phyloP scores from a whole-genome alignment of 2,888 invertebrate species.

The Volucella inanis region DNA sequence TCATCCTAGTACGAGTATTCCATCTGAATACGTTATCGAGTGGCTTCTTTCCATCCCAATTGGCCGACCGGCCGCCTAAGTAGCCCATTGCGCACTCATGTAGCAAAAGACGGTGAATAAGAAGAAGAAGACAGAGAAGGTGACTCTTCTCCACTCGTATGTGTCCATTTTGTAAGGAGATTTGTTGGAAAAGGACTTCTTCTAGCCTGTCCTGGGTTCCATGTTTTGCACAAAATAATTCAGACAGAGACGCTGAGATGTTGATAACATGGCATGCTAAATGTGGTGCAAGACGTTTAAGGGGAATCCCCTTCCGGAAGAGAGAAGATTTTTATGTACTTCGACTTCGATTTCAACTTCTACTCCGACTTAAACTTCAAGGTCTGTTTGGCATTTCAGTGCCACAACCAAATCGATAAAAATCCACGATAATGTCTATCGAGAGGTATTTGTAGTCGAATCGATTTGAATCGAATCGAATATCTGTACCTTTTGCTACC shows the following conservation, averaged over 20 bases:
- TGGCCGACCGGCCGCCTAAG: slow-evolving; percentile 13
- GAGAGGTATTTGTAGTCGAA: slow-evolving; percentile 1
- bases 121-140: slow-evolving; percentile 5
- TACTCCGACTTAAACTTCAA: slow-evolving; percentile 48
- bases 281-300: slow-evolving; percentile 57
- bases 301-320: slow-evolving; percentile 63
- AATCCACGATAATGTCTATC: slow-evolving; percentile 24
- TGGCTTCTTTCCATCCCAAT: slow-evolving; percentile 14
- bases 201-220: slow-evolving; percentile 41
- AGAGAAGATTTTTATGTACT: slow-evolving; percentile 22
- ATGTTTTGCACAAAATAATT: slow-evolving; percentile 70
- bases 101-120: slow-evolving; percentile 44
- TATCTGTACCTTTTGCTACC: background rate
- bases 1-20: slow-evolving; percentile 40
- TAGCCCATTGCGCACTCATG: slow-evolving; percentile 58
- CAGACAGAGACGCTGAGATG: slow-evolving; percentile 63
- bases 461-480: background rate
- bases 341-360: background rate
- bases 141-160: no score
- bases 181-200: slow-evolving; percentile 39
- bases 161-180: slow-evolving; percentile 41
- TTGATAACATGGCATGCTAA: slow-evolving; percentile 69
- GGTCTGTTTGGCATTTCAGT: slow-evolving; percentile 71
- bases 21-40: background rate
- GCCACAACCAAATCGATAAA: slow-evolving; percentile 20